Percentiles rank a stretch among this genome's conserved stretches.
Evolutionary conservation across 2,888 invertebrate genomes (phyloP).

Genomic region (Sarcophaga caerulescens): DNA sequence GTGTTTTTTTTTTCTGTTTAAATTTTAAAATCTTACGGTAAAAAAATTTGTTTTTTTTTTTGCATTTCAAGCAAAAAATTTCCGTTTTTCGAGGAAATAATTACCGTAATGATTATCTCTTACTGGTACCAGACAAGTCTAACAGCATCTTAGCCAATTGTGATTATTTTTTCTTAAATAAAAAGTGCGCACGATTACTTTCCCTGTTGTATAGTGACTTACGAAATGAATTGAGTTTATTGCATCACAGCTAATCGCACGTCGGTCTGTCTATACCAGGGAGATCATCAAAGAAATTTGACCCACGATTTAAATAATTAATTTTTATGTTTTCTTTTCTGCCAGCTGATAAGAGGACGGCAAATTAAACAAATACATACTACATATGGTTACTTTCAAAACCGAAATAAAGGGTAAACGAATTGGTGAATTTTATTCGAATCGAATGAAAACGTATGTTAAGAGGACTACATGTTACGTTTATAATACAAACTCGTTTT

Average conservation of each 20-base stretch:
- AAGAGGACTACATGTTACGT: too few species aligned
- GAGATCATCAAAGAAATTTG: constrained; percentile 32
- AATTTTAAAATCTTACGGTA: too few species aligned
- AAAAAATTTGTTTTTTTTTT: too few species aligned
- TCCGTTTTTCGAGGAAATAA: not conserved
- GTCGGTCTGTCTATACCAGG: not conserved
- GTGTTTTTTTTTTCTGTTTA: too few species aligned
- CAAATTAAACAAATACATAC: not conserved
- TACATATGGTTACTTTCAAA: not conserved
- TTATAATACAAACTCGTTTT: too few species aligned
- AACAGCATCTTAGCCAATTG: too few species aligned
- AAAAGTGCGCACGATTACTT: not conserved
- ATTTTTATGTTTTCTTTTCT: constrained; percentile 8
- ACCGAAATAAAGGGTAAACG: not conserved
- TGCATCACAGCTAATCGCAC: constrained; percentile 42
- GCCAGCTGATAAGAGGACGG: constrained; percentile 26
- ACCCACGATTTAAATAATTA: constrained; percentile 15
- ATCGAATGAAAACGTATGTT: not conserved
- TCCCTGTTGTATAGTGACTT: not conserved
- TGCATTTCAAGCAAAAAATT: too few species aligned
- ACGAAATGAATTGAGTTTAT: constrained; percentile 25
- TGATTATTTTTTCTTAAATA: not conserved
- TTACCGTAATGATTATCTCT: not conserved
- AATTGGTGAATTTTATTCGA: not conserved
- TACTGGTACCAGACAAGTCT: too few species aligned